These are phyloP conservation scores for Callinectes sapidus DNA, from an alignment of 2,888 invertebrate genomes.

Conservation along the genomic window DNA sequence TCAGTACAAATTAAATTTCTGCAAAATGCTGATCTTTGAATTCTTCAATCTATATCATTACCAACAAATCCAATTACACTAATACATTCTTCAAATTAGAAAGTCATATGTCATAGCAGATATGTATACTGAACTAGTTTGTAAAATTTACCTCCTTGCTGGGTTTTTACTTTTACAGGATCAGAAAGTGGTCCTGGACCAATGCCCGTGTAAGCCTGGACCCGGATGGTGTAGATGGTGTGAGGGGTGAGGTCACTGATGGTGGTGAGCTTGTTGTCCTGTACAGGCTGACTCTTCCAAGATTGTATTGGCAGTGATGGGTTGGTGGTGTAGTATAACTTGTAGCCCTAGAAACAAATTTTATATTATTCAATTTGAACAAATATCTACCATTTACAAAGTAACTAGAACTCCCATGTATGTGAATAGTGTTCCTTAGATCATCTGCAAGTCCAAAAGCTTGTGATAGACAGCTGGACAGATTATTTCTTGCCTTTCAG, in stretches of 20 bases:
- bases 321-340: conserved; percentile 95
- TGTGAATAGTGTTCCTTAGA: too few species aligned
- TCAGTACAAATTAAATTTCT: background rate
- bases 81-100: background rate
- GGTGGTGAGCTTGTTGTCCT: conserved; percentile 94
- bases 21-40: background rate
- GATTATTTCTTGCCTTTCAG: background rate
- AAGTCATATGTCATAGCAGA: background rate
- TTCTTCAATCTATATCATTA: background rate
- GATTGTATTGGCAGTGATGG: conserved; percentile 89
- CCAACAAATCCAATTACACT: background rate
- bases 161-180: conserved; percentile 98
- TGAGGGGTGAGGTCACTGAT: conserved; percentile 93
- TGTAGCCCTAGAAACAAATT: conserved; percentile 80
- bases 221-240: conserved; percentile 94
- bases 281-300: conserved; percentile 95
- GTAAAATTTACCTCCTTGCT: conserved; percentile 85
- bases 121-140: background rate
- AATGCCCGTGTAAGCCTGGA: conserved; percentile 94
- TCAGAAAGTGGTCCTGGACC: conserved; percentile 96
- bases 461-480: too few species aligned
- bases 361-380: background rate
- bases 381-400: too few species aligned
- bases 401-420: too few species aligned
- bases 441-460: too few species aligned